Percentiles rank a stretch among this genome's conserved stretches.
phyloP scores from a whole-genome alignment of 2,888 invertebrate species.

The Ophraella communa region DNA sequence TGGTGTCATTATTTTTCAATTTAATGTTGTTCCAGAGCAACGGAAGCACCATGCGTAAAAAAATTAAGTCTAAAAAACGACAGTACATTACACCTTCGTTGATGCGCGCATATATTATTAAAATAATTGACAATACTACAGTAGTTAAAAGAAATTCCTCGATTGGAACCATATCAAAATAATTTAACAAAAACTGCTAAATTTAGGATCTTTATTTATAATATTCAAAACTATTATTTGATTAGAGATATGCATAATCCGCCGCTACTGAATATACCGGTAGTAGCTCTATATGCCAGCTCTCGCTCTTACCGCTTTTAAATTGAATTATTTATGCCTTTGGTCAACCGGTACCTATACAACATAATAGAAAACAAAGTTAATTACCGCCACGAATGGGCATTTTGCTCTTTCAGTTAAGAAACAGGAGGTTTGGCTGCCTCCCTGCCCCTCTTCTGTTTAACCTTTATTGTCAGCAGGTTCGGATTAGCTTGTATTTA shows the following conservation, averaged over 20 bases:
- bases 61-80: constrained; percentile 46
- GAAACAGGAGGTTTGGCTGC: constrained; percentile 41
- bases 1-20: constrained; percentile 56
- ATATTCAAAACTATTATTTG: too few relatives aligned
- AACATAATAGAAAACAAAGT: constrained; percentile 62
- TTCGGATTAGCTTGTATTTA: neutral
- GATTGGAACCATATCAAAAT: too few relatives aligned
- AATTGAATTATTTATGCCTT: constrained; percentile 60
- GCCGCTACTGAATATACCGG: constrained; percentile 12
- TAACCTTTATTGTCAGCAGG: neutral
- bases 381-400: constrained; percentile 56
- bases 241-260: neutral
- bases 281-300: constrained; percentile 3
- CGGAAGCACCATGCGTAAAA: constrained; percentile 49
- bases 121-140: too few relatives aligned
- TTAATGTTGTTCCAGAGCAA: constrained; percentile 55
- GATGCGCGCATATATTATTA: neutral
- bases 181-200: too few relatives aligned
- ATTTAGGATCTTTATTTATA: too few relatives aligned
- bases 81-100: constrained; percentile 43
- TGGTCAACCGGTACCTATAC: constrained; percentile 56
- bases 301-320: constrained; percentile 47
- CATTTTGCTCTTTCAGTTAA: constrained; percentile 51
- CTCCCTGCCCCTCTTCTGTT: constrained; percentile 43
- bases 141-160: too few relatives aligned